Base-by-base conservation (phyloP, 2,888 invertebrate species). In the Cephus spinipes region DNA sequence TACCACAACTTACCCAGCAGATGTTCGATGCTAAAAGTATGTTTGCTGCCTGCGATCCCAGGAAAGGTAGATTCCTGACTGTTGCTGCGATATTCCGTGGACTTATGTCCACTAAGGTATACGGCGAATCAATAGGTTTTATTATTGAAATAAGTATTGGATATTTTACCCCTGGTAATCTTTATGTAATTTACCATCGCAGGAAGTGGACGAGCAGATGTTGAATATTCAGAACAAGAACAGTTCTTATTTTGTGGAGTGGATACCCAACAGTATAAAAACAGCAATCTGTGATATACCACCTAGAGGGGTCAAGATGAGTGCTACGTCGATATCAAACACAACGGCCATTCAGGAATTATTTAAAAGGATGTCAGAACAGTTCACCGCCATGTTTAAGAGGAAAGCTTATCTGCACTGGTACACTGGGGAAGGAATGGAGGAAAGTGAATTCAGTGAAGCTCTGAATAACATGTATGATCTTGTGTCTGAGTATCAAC, bases 391-490 rank as follows among this genome's bases (percentile, higher is more conserved):
- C 88, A 98, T 98, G 98, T 98, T 98, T 94, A 94, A 98, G 85
- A 95, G 98, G 87, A 98, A 98, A 92, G 98, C 98, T 91, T 98
- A 98, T 95, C 94, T 98, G 92, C 98, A 98, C 94, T 98, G 98
- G 98, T 98, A 98, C 93, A 98, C 98, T 32, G 98, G 98, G 78
- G 98, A 98, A 92, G 98, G 98, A 81, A 98, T 98, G 98, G 98
- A 98, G 92, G 98, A 98, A 93, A 96, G 98, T 97, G 98, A 98
- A 93, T 98, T 98, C 93, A 97, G 97, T 78, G 98, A 98, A 90
- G 98, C 98, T 1, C 98, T 98, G 92, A 97, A 97, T 89, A 98
- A 98, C 94, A 97, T 98, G 94, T 97, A 96, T 90, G 97, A 97
- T 91, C 92, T 97, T 92, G 96, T 97, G 55, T 96, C 96, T 2